phyloP scores from a whole-genome alignment of 2,797 vertebrate species.

The Pempheris klunzingeri region DNA sequence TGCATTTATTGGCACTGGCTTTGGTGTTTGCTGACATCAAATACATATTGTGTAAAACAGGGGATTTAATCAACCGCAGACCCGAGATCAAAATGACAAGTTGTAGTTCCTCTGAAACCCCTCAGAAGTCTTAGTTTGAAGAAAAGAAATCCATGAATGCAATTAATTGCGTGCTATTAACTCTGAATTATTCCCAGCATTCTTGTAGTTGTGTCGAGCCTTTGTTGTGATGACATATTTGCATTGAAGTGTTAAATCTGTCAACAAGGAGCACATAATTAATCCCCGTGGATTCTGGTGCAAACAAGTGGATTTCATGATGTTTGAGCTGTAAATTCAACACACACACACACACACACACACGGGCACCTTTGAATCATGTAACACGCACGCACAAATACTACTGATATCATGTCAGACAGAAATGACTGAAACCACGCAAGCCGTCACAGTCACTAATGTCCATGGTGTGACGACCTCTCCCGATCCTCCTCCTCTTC shows the following conservation, averaged over 20 bases:
- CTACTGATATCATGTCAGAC: neutral
- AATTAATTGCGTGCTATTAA: constrained; percentile 2
- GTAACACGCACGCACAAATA: neutral
- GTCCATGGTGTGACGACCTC: no score
- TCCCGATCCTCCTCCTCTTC: no score
- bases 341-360: constrained; percentile 8
- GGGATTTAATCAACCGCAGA: neutral
- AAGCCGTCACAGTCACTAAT: neutral
- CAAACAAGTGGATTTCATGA: constrained; percentile 40
- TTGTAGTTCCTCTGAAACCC: neutral
- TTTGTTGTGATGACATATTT: constrained; percentile 22
- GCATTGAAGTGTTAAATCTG: constrained; percentile 33
- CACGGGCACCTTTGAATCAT: neutral
- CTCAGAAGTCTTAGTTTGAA: neutral
- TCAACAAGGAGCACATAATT: constrained; percentile 31
- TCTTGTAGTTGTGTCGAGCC: neutral
- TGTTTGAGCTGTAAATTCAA: constrained; percentile 50
- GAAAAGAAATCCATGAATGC: neutral
- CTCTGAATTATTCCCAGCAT: neutral
- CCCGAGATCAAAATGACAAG: neutral
- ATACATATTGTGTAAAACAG: neutral
- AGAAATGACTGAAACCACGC: neutral
- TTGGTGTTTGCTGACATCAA: neutral
- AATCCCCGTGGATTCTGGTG: constrained; percentile 34
- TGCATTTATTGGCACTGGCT: constrained; percentile 14